Conservation (phyloP, 1,140 invertebrate species). For the Leptoteleia sp. region DNA sequence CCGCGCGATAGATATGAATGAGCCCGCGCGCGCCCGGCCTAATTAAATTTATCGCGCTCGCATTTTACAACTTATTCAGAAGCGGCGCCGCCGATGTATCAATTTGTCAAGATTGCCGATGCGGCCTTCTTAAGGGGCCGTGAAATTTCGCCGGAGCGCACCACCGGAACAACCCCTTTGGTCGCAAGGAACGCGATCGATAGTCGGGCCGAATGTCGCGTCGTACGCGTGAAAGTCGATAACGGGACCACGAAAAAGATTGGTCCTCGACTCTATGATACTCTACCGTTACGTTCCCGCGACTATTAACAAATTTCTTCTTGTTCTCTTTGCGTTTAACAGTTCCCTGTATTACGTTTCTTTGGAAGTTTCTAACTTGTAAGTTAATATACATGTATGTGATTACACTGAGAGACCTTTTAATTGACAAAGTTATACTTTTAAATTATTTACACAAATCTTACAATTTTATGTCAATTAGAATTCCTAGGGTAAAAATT, state of each 20-base stretch:
- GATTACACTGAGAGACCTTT: too few relatives aligned
- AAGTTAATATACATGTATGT: too few relatives aligned
- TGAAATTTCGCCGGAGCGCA: constrained; percentile 40
- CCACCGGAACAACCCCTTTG: constrained; percentile 13
- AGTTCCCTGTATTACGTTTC: too few relatives aligned
- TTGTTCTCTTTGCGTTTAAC: constrained; percentile 1
- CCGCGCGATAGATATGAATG: constrained; percentile 46
- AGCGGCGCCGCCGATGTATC: constrained; percentile 32
- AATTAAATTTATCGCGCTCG: constrained; percentile 38
- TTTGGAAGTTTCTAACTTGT: too few relatives aligned
- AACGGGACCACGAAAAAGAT: constrained; percentile 23
- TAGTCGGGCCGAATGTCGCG: constrained; percentile 46
- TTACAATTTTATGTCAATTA: too few relatives aligned
- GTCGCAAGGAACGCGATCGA: constrained; percentile 57
- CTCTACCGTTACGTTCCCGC: background rate
- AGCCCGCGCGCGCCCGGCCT: constrained; percentile 20
- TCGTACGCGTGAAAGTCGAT: constrained; percentile 32
- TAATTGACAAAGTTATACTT: too few relatives aligned
- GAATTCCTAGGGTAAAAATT: too few relatives aligned
- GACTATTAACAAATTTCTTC: constrained; percentile 3
- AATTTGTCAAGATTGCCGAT: constrained; percentile 33
- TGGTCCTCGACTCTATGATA: background rate
- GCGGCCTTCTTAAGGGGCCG: constrained; percentile 11
- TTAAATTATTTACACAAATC: too few relatives aligned
- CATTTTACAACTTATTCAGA: constrained; percentile 48